These are phyloP conservation scores for Scomberomorus guttatus DNA, from an alignment of 2,797 vertebrate species.

Conservation along the genomic window DNA sequence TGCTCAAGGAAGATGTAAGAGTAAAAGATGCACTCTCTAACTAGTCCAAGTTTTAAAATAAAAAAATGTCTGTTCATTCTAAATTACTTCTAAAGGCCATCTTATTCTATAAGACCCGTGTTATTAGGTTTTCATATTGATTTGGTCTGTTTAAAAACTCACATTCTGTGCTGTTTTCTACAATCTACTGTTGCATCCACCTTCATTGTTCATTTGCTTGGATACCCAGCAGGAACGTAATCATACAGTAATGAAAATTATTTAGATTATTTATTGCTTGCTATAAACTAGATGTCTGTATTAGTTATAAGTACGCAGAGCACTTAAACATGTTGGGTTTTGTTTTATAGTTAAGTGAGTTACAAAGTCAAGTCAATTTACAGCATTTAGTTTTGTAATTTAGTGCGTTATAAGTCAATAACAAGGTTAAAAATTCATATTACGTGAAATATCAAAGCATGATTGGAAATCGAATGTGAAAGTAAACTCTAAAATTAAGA, in stretches of 20 bases:
- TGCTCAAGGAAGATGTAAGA: neutral
- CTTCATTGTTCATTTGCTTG: constrained; percentile 10
- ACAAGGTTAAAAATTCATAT: neutral
- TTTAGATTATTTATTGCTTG: neutral
- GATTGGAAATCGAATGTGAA: neutral
- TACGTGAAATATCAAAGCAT: neutral
- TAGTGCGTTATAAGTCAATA: no score
- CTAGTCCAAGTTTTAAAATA: no score
- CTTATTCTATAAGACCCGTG: neutral
- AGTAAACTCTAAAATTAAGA: neutral
- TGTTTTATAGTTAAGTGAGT: neutral
- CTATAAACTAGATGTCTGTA: neutral
- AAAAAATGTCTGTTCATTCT: neutral
- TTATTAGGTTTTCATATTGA: constrained; percentile 4
- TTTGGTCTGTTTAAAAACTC: neutral
- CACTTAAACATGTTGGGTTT: neutral
- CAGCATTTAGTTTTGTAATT: neutral
- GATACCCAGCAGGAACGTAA: neutral
- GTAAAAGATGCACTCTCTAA: no score
- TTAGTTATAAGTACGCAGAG: neutral
- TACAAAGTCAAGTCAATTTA: neutral
- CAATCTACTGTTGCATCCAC: neutral
- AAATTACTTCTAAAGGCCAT: constrained; percentile 5
- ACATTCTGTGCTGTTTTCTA: neutral
- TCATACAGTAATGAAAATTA: neutral